phyloP scores from a whole-genome alignment of 1,140 invertebrate species.

The Zaprionus ornatus region DNA sequence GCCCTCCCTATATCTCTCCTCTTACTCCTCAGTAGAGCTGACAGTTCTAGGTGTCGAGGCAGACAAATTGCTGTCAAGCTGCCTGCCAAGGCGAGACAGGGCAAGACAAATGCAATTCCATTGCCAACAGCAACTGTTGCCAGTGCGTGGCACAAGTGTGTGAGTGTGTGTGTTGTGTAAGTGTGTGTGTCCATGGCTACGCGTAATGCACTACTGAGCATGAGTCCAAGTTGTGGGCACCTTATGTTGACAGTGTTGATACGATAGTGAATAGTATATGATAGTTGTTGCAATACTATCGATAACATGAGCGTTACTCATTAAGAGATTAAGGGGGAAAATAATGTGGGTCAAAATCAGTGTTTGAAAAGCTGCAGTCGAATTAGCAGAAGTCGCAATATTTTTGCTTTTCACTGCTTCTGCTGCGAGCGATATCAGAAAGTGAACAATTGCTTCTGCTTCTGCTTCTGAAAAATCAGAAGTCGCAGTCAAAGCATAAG shows the following conservation, averaged over 20 bases:
- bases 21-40: conserved; percentile 6
- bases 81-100: conserved; percentile 49
- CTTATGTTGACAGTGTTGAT: not conserved
- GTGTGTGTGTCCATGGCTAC: not conserved
- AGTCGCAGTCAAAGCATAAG: too few relatives aligned
- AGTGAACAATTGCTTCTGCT: too few relatives aligned
- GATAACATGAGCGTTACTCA: not conserved
- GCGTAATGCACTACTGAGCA: not conserved
- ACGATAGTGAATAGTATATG: not conserved
- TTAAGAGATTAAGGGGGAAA: too few relatives aligned
- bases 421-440: too few relatives aligned
- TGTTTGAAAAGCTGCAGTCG: too few relatives aligned
- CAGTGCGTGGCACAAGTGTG: conserved; percentile 9
- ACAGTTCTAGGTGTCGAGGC: conserved; percentile 52
- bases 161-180: not conserved
- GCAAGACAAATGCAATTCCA: conserved; percentile 50
- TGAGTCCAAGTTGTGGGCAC: not conserved
- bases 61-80: conserved; percentile 66
- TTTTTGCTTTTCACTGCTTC: too few relatives aligned
- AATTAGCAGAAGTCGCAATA: too few relatives aligned
- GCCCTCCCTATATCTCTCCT: too few relatives aligned
- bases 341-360: too few relatives aligned
- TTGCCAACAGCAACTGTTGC: conserved; percentile 28
- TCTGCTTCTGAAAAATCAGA: too few relatives aligned
- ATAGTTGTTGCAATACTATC: not conserved